These are phyloP conservation scores for Podiceps cristatus DNA, from an alignment of 2,113 vertebrate genomes.

Conservation along the genomic window DNA sequence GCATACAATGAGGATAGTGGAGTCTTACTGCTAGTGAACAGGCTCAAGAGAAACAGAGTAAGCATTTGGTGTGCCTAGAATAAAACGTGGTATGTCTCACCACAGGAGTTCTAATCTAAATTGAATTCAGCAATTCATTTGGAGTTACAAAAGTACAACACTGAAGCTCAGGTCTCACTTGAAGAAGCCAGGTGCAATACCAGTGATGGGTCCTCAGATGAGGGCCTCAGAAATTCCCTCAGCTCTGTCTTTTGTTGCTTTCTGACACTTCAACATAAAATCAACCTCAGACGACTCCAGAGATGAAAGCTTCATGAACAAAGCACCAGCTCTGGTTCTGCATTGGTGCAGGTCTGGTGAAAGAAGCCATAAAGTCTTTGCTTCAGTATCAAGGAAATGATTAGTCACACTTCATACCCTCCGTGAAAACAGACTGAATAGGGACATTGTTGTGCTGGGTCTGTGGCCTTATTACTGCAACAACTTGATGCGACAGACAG, in stretches of 20 bases:
- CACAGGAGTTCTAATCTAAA: not conserved
- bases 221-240: not conserved
- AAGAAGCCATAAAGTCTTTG: not conserved
- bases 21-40: not conserved
- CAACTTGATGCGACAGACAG: not conserved
- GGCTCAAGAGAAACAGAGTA: not conserved
- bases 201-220: not conserved
- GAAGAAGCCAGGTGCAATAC: not conserved
- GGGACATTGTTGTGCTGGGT: not conserved
- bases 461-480: not conserved
- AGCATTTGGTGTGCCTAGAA: not conserved
- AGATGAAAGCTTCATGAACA: not conserved
- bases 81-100: not conserved
- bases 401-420: not conserved
- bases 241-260: not conserved
- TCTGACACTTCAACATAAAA: conserved; percentile 14
- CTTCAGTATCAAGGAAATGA: not conserved
- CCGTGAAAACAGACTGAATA: not conserved
- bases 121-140: not conserved
- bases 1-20: not conserved
- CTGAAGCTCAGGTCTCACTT: not conserved
- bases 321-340: not conserved
- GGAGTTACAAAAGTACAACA: not conserved
- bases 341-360: not conserved
- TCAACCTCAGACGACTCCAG: not conserved